Conservation (phyloP, 2,888 invertebrate species). For the Eumerus sabulonum region DNA sequence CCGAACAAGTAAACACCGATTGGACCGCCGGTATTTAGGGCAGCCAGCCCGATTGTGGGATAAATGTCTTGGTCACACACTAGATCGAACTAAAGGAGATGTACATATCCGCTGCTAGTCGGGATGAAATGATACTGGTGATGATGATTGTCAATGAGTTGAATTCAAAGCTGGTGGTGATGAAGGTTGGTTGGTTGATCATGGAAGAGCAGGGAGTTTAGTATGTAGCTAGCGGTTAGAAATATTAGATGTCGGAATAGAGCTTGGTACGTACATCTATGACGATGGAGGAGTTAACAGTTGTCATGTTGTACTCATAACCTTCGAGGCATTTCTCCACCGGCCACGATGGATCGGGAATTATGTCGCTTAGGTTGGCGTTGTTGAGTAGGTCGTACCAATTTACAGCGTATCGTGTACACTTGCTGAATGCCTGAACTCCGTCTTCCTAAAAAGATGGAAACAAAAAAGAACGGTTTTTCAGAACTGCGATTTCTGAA, state of each 20-base stretch:
- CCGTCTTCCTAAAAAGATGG: conserved; percentile 72
- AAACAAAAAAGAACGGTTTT: too few species aligned
- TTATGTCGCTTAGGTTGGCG: conserved; percentile 74
- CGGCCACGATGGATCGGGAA: conserved; percentile 82
- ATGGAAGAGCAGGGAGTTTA: conserved; percentile 1
- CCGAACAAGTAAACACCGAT: conserved; percentile 94
- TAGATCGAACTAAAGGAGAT: conserved; percentile 87
- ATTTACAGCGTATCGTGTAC: conserved; percentile 86
- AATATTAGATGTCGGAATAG: neutral
- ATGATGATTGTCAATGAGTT: conserved; percentile 34
- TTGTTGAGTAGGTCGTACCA: conserved; percentile 82
- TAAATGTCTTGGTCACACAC: conserved; percentile 93
- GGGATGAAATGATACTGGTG: conserved; percentile 38
- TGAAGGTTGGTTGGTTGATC: neutral
- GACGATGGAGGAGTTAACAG: conserved; percentile 88
- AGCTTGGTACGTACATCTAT: conserved; percentile 84
- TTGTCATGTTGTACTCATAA: conserved; percentile 88
- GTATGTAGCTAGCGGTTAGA: too few species aligned
- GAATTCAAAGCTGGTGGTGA: conserved; percentile 11
- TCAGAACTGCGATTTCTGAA: too few species aligned
- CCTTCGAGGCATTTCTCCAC: conserved; percentile 86
- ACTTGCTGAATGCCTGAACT: conserved; percentile 83
- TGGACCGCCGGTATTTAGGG: conserved; percentile 92
- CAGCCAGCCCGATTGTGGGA: conserved; percentile 91
- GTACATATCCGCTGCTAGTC: conserved; percentile 58